Evolutionary conservation across 2,888 invertebrate genomes (phyloP), one percentile per base, ranked within the genome.

Genomic region (Zhuqinia jingwanae): DNA sequence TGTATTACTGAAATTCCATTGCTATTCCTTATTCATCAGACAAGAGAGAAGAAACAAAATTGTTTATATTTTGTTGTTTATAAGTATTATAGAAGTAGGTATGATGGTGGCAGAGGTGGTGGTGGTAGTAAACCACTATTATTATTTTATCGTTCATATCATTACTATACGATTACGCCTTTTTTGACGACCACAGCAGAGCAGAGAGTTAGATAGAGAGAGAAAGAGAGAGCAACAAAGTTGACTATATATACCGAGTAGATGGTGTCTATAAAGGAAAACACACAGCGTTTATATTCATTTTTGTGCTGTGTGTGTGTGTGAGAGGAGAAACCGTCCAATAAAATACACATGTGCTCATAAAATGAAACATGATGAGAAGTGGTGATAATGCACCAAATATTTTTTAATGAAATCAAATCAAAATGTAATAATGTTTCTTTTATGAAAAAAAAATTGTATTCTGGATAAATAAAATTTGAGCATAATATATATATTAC

Each of bases 121-220:
- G 58, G 76, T 42, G 58, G 78, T 63, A 78, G 78, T 78, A 78
- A 78, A 73, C 81, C 73, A 81, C 73, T 70, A 81, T 81, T 73
- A 81, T 81, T 81, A 81, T 81, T 81, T 81, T 81, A 81, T 81
- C 70, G 73, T 73, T 60, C 50, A 45, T 81, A 81, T 81, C 81
- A 81, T 81, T 81, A 81, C 73, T 42, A 81, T 73, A 70, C 70
- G 80, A 80, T 80, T 80, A 80, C 80, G 80, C 56, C 42, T 17
- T 36, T 80, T 80, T 80, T 70, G 73, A 73, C 30, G 73, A 81
- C 70, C 73, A 50, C 81, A 70, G 58, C n/a, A 60, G 50, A 50
- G 45, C 11, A 65, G 17, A 27, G 2, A 65, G 36, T 36, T n/a
- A n/a, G n/a, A n/a, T n/a, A n/a, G n/a, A n/a, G n/a, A n/a, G n/a